Evolutionary conservation across 2,888 invertebrate species (phyloP), one percentile per base, ranked within the genome.

Genomic region (Metallyticus violacea): DNA sequence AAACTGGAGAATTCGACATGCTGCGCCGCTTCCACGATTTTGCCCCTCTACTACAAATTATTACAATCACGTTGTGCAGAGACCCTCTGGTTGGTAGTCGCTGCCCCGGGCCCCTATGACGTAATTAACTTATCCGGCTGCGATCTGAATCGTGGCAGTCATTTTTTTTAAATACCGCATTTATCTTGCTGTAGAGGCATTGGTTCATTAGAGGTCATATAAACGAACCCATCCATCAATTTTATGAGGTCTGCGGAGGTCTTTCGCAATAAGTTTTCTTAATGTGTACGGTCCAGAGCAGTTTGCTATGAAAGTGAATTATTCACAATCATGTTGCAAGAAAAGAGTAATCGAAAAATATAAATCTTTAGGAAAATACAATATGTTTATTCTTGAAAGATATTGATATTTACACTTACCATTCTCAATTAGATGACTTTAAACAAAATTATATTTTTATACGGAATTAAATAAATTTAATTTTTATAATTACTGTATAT

Each of bases 111-210:
- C 9, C 40, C 7, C 40, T 25, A 26, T 81, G 81, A 81, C 81
- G 81, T 81, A 81, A 40, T 40, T 81, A 81, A 81, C 81, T 81
- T 81, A 81, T 81, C 81, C 7, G 40, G 26, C 29, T 81, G 1
- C 25, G 81, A 81, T 81, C 81, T 81, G 25, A 40, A n/a, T 40
- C 40, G 81, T 81, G 81, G 25, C 22, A n/a, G 28, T 62, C 29
- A 81, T 81, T 30, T 81, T 81, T n/a, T 28, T 29, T 7, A 26
- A 26, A 80, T 80, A 28, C 28, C 22, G 2, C n/a, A 29, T 80
- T 27, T 28, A 6, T 28, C 6, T 80, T 79, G 77, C 29, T 27
- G 1, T 28, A 6, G 40, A 62, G 15, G 40, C 7, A n/a, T n/a
- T n/a, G n/a, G n/a, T n/a, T n/a, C n/a, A n/a, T n/a, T n/a, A 62